These are phyloP conservation scores for Apis dorsata DNA, from an alignment of 1,140 invertebrate species.

Conservation along the genomic window DNA sequence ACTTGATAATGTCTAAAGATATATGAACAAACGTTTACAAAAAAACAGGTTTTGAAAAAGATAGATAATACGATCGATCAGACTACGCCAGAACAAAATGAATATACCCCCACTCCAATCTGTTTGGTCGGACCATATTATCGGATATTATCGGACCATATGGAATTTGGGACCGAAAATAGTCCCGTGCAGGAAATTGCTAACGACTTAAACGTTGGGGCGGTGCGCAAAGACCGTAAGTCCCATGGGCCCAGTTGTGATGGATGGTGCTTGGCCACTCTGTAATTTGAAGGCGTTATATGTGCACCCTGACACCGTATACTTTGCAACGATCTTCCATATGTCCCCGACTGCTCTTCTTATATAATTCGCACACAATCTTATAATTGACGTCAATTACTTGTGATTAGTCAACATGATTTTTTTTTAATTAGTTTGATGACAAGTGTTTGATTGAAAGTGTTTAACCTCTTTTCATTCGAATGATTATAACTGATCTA, in stretches of 20 bases:
- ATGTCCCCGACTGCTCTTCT: constrained; percentile 57
- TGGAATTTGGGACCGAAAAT: constrained; percentile 78
- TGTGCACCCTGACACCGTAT: constrained; percentile 74
- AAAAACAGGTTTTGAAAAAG: not conserved
- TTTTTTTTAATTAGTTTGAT: no score
- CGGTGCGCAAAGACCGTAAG: constrained; percentile 70
- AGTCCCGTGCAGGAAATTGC: constrained; percentile 80
- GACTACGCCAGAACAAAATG: constrained; percentile 25
- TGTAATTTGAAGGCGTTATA: constrained; percentile 80
- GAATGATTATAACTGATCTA: no score
- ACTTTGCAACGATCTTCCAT: constrained; percentile 57
- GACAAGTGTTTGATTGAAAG: no score
- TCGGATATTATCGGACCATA: constrained; percentile 77
- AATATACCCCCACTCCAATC: constrained; percentile 32
- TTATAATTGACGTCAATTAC: no score
- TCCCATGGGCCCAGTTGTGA: constrained; percentile 70
- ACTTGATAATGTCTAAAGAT: not conserved
- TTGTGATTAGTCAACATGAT: not conserved
- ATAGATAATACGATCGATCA: not conserved
- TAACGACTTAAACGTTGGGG: constrained; percentile 80
- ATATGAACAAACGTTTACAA: not conserved
- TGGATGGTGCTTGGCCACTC: constrained; percentile 76
- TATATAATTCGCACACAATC: constrained; percentile 11
- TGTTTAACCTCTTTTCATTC: no score
- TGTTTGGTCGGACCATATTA: constrained; percentile 62